Base-by-base conservation (phyloP, 2,888 invertebrate genomes). In the Sinelater perroti region DNA sequence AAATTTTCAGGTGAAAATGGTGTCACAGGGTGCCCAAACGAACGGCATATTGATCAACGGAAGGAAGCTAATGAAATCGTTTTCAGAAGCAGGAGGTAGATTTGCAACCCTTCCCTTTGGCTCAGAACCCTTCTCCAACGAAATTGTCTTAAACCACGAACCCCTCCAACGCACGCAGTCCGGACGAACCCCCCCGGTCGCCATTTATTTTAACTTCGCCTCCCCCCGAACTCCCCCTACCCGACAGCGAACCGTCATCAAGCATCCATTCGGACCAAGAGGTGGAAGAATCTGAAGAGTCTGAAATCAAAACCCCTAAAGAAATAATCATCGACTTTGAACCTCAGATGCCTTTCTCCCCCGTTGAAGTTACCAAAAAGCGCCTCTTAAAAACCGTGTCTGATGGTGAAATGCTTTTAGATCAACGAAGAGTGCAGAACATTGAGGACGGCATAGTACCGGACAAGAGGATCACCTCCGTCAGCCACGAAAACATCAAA, bases 261-360 rank as follows among this genome's bases (percentile, higher is more conserved):
- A 38, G 74, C 5, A 72, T 75, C 7, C 72, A 70, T 53, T 74
- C 73, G 21, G 74, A 75, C 52, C 71, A 71, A 44, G 67, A 74
- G 52, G 74, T 74, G 56, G 67, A 74, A 56, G 75, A 76, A 56
- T 75, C 74, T 5, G 76, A 78, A 57, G 77, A 78, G 56, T 76
- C 75, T 38, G 81, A 84, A 73, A 81, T 85, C 62, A 84, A 86
- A 66, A 87, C 87, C 69, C 88, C 89, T 73, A 85, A 86, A 67
- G 93, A 93, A 79, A 93, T 93, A 53, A 88, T 93, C 61, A 93
- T 93, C 64, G 91, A 93, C 74, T 93, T 93, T 74, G 92, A 93
- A 77, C 93, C 93, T 3, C 84, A 86, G 61, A 86, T 88, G 11
- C 86, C 87, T 47, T 85, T 85, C 46, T 72, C 77, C 16, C 42